Evolutionary conservation across 1,140 invertebrate species (phyloP).

Genomic region (Drosophila biarmipes): DNA sequence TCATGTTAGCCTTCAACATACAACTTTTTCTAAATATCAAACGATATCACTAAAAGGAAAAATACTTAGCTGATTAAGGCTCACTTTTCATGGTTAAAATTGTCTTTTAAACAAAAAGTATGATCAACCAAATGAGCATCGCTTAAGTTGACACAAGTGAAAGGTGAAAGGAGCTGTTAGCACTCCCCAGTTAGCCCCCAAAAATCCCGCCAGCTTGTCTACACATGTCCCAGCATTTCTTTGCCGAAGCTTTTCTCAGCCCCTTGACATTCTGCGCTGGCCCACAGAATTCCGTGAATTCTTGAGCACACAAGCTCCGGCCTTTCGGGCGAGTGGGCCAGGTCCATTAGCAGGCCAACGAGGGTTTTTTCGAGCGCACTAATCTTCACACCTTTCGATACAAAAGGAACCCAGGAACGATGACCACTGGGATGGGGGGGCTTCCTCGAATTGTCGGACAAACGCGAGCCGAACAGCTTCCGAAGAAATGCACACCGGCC

Average conservation of each 20-base stretch:
- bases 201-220: conserved; percentile 59
- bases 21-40: too few relatives aligned
- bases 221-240: conserved; percentile 41
- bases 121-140: neutral
- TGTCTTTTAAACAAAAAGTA: neutral
- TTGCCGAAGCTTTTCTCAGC: conserved; percentile 38
- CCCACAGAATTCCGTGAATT: conserved; percentile 67
- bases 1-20: too few relatives aligned
- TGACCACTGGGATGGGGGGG: conserved; percentile 1
- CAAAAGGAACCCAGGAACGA: conserved; percentile 33
- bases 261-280: conserved; percentile 9
- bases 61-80: too few relatives aligned
- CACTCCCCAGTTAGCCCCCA: neutral
- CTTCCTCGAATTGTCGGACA: conserved; percentile 76
- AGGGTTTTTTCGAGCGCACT: conserved; percentile 62
- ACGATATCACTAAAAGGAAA: too few relatives aligned
- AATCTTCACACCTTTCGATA: conserved; percentile 77
- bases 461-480: conserved; percentile 70
- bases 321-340: conserved; percentile 25
- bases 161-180: conserved; percentile 28
- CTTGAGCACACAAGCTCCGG: conserved; percentile 42
- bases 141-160: conserved; percentile 9
- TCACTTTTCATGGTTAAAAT: too few relatives aligned
- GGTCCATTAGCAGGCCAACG: conserved; percentile 47
- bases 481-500: conserved; percentile 66